Conservation (phyloP, 2,888 invertebrate species). For the Gerris lacustris region DNA sequence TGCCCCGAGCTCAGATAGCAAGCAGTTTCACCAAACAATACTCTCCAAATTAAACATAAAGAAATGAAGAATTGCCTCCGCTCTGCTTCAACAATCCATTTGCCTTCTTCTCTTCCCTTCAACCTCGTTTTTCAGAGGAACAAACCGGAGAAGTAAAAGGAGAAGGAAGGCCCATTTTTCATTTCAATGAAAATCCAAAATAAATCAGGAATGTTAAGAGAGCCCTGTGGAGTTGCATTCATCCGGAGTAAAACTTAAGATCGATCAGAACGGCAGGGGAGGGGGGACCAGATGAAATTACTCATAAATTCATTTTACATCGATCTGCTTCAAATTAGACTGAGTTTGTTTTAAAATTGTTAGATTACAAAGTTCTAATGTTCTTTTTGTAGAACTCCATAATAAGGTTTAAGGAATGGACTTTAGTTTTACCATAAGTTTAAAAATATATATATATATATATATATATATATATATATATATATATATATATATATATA, state of each 20-base stretch:
- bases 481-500: constrained; percentile 1
- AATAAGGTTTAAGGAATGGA: too few species aligned
- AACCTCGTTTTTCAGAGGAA: not conserved
- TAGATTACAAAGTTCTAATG: too few species aligned
- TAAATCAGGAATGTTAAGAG: not conserved
- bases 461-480: constrained; percentile 1
- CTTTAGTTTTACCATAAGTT: not conserved
- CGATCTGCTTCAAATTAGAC: too few species aligned
- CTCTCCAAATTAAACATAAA: not conserved
- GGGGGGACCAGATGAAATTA: too few species aligned
- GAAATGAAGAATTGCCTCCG: not conserved
- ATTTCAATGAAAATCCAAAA: not conserved
- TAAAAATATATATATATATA: not conserved
- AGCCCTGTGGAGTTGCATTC: too few species aligned
- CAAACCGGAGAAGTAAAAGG: not conserved
- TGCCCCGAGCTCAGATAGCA: too few species aligned
- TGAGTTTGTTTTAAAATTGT: too few species aligned
- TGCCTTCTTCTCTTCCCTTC: not conserved
- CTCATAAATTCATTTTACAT: too few species aligned
- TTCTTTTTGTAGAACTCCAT: too few species aligned
- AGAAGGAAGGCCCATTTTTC: not conserved
- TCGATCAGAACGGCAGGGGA: too few species aligned
- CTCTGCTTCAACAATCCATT: not conserved
- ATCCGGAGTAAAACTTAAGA: too few species aligned
- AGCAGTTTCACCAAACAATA: not conserved